phyloP scores from a whole-genome alignment of 2,888 invertebrate genomes.

The Acleris literana region DNA sequence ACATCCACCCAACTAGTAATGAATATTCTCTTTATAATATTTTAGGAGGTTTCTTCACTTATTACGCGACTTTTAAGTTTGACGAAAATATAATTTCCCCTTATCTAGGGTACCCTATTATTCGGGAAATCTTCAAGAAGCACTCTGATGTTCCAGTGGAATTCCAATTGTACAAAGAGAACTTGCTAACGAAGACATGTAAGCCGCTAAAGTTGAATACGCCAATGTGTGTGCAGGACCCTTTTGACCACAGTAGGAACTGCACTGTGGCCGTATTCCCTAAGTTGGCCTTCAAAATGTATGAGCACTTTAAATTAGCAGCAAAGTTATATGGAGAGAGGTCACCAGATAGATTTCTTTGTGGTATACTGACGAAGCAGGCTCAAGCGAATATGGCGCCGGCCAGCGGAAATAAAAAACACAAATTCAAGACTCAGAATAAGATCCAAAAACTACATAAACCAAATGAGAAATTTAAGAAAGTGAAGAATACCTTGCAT shows the following conservation, averaged over 20 bases:
- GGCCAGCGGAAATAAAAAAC: background rate
- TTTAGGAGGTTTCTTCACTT: constrained; percentile 85
- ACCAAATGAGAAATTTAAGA: background rate
- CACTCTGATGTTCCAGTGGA: constrained; percentile 46
- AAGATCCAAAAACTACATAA: constrained; percentile 9
- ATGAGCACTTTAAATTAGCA: constrained; percentile 45
- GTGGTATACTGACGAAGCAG: constrained; percentile 9
- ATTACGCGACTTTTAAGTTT: constrained; percentile 84
- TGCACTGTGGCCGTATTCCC: constrained; percentile 56
- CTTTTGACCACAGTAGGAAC: constrained; percentile 84
- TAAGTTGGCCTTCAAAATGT: constrained; percentile 44
- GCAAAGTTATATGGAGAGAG: constrained; percentile 44
- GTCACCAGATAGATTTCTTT: constrained; percentile 18
- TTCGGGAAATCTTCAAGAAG: constrained; percentile 59
- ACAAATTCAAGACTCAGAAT: constrained; percentile 4
- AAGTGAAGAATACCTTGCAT: constrained; percentile 17
- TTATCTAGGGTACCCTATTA: constrained; percentile 78
- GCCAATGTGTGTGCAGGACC: constrained; percentile 84
- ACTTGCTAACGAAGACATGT: constrained; percentile 45
- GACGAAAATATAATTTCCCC: constrained; percentile 82
- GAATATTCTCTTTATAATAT: constrained; percentile 73
- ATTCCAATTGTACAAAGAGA: constrained; percentile 67
- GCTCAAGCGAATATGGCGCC: background rate
- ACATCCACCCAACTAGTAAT: constrained; percentile 45
- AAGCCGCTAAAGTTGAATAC: constrained; percentile 55